A percentile compares a stretch with the other conserved stretches of the same genome.
Conservation (phyloP, 2,797 vertebrate species). For the Rhinophrynus dorsalis region DNA sequence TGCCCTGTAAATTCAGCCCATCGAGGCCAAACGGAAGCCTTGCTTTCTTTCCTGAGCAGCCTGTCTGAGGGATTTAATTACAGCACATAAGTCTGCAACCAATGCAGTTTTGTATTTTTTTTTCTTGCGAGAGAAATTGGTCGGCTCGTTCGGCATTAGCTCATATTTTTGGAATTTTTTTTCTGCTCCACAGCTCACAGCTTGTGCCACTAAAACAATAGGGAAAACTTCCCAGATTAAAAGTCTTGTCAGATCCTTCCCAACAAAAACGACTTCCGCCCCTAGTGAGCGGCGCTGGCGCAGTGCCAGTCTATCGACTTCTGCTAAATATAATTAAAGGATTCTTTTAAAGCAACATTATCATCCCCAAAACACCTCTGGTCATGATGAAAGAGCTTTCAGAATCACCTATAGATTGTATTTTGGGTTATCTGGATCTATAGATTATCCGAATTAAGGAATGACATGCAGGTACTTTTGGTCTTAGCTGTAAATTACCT, state of each 20-base stretch:
- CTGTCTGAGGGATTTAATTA: slow-evolving; percentile 59
- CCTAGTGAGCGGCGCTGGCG: slow-evolving; percentile 3
- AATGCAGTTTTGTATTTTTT: too few species aligned
- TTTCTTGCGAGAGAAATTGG: slow-evolving; percentile 51
- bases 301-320: background rate
- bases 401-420: too few species aligned
- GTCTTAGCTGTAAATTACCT: too few species aligned
- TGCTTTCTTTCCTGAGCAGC: slow-evolving; percentile 54
- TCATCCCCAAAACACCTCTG: too few species aligned
- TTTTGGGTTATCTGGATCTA: too few species aligned
- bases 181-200: slow-evolving; percentile 57
- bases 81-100: slow-evolving; percentile 54
- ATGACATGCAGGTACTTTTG: too few species aligned
- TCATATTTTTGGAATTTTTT: slow-evolving; percentile 61
- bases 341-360: too few species aligned
- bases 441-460: too few species aligned
- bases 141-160: slow-evolving; percentile 54
- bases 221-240: slow-evolving; percentile 50
- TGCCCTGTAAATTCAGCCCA: slow-evolving; percentile 28
- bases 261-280: slow-evolving; percentile 22
- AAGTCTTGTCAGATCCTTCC: slow-evolving; percentile 38
- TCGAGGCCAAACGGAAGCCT: slow-evolving; percentile 51
- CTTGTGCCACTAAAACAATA: slow-evolving; percentile 40
- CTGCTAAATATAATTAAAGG: background rate
- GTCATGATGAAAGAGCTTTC: too few species aligned